Evolutionary conservation across 2,797 vertebrate genomes (phyloP).

Genomic region (Typhlichthys subterraneus): DNA sequence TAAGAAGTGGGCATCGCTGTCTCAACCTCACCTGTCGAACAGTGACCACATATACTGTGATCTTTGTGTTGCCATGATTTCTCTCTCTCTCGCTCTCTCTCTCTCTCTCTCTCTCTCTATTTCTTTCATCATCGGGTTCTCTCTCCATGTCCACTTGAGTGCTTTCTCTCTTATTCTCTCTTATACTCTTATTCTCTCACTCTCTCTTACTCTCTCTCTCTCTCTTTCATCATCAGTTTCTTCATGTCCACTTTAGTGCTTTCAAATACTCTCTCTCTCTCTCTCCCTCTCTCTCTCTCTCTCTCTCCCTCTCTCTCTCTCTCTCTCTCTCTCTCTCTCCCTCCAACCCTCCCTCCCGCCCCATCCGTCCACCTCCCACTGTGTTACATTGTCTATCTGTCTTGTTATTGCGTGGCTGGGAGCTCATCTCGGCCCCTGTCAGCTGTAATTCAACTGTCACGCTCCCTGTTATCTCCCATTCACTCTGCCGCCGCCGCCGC

Average conservation of each 20-base stretch:
- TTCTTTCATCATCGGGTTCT: neutral
- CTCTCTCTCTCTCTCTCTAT: no score
- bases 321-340: constrained; percentile 5
- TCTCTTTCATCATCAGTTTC: constrained; percentile 22
- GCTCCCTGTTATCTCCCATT: constrained; percentile 68
- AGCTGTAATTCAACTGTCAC: constrained; percentile 72
- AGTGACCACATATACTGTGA: constrained; percentile 1
- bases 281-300: neutral
- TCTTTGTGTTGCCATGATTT: neutral
- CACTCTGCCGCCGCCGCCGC: constrained; percentile 41
- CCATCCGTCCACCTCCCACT: constrained; percentile 27
- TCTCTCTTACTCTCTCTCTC: constrained; percentile 2
- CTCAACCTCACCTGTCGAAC: no score
- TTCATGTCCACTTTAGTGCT: constrained; percentile 1
- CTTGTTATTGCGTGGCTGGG: constrained; percentile 47
- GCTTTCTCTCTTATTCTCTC: constrained; percentile 1
- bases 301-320: constrained; percentile 8
- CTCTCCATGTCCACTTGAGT: neutral
- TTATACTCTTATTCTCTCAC: neutral
- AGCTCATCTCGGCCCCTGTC: constrained; percentile 59
- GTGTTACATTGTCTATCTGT: constrained; percentile 47
- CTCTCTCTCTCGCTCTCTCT: neutral
- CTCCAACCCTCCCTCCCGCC: constrained; percentile 25
- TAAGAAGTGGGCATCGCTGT: no score
- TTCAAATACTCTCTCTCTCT: constrained; percentile 3